Conservation (phyloP, 2,888 invertebrate species). For the Timema cristinae region DNA sequence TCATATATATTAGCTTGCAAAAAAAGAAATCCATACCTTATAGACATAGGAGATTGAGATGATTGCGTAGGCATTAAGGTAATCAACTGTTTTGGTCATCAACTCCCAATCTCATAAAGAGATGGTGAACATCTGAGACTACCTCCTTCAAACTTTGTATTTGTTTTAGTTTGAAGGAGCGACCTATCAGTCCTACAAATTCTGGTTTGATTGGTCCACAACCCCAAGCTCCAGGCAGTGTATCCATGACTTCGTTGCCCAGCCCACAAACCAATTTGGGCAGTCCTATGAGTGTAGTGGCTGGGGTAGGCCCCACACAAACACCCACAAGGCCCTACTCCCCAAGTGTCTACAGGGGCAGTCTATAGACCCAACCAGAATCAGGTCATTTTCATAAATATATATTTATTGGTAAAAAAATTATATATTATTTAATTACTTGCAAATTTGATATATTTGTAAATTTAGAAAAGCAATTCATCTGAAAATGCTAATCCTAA, state of each 20-base stretch:
- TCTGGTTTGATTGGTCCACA: conserved; percentile 52
- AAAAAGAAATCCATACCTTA: no score
- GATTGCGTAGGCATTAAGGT: no score
- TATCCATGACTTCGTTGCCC: conserved; percentile 47
- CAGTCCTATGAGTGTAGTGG: conserved; percentile 46
- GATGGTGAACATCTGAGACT: no score
- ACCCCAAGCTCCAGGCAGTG: conserved; percentile 39
- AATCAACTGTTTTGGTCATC: no score
- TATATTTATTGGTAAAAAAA: no score
- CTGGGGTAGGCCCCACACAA: neutral
- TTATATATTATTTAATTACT: no score
- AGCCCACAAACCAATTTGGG: conserved; percentile 55
- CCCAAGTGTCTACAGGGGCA: conserved; percentile 1
- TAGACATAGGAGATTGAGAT: no score
- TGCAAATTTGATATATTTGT: no score
- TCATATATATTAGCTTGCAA: no score
- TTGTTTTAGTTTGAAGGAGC: conserved; percentile 55
- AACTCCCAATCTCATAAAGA: no score
- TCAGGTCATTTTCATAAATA: neutral
- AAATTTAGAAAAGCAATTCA: no score
- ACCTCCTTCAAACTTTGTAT: conserved; percentile 14
- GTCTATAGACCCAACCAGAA: conserved; percentile 21
- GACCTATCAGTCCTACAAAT: conserved; percentile 59
- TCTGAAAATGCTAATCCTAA: no score
- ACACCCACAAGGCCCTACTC: conserved; percentile 12